Base-by-base conservation (phyloP, 1,140 invertebrate genomes). In the Drosophila murphyi region DNA sequence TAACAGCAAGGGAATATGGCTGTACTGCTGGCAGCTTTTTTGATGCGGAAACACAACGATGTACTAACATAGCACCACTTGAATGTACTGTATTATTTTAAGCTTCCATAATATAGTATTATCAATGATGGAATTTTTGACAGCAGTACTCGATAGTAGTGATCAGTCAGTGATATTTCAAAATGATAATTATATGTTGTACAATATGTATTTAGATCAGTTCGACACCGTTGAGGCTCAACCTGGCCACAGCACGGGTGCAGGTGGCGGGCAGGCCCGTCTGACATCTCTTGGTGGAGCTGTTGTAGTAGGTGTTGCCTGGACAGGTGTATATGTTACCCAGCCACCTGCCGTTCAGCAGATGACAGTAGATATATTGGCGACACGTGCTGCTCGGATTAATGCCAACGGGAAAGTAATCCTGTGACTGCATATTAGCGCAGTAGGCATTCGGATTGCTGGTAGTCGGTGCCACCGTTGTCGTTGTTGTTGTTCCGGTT, bases 291-390 rank as follows among this genome's bases (percentile, higher is more conserved):
- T 50, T 75, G 20, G 39, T 82, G 39, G 83, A 37, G 37, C 83
- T 87, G 62, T 45, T 54, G 52, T 56, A 86, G 68, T 82, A 86
- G 10, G 78, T 48, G 28, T 37, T 43, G n/a, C 79, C 82, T 2
- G 82, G 71, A 48, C 82, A 86, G 2, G 72, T 82, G 41, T 92
- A 92, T 3, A 62, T 51, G 4, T 76, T 10, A 2, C 91, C 91
- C 12, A 4, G 4, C 91, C 91, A 92, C 1, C 5, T 62, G 43
- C 74, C 73, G 39, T 50, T 59, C 6, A 48, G 45, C 35, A 67
- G 20, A 8, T 45, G 67, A 51, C 91, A 92, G 7, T 78, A 48
- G 28, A 92, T 73, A 32, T 92, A 92, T 81, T 91, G 87, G 39
- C 45, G 77, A 51, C 90, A 92, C 1, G 78, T 82, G 32, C 63